phyloP scores from a whole-genome alignment of 2,797 vertebrate genomes.

The Cirrhinus molitorella region DNA sequence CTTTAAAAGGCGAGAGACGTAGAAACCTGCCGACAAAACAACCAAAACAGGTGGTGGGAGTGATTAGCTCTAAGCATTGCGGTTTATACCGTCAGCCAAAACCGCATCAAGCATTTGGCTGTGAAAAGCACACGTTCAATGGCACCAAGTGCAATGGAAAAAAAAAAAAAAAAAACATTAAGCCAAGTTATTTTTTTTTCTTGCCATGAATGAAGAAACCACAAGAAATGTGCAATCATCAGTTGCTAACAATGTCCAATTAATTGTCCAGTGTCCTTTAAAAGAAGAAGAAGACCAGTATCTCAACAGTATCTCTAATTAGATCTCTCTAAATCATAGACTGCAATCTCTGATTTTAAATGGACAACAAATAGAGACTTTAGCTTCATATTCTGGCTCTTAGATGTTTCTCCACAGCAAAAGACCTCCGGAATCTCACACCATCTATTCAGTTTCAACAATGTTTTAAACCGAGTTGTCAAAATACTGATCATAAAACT shows the following conservation, averaged over 20 bases:
- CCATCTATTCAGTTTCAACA: too few relatives aligned
- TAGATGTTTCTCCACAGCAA: too few relatives aligned
- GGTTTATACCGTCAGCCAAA: conserved; percentile 16
- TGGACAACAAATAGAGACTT: not conserved
- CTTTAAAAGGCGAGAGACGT: not conserved
- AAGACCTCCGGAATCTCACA: too few relatives aligned
- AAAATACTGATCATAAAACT: too few relatives aligned
- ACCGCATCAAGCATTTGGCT: conserved; percentile 33
- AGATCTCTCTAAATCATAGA: not conserved
- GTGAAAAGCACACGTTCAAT: conserved; percentile 5
- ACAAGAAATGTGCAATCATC: not conserved
- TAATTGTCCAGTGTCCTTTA: not conserved
- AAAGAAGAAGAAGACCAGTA: not conserved
- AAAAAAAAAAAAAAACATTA: not conserved
- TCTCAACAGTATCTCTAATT: not conserved
- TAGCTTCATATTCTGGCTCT: not conserved
- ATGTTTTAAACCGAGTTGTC: too few relatives aligned
- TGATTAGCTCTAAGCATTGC: conserved; percentile 36
- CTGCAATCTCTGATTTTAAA: not conserved
- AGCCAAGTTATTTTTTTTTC: not conserved
- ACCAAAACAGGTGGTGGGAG: conserved; percentile 41
- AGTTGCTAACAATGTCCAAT: not conserved
- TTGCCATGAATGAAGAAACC: not conserved
- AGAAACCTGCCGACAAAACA: conserved; percentile 9
- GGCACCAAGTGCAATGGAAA: not conserved